These are phyloP conservation scores for Andricus grossulariae DNA, from an alignment of 1,140 invertebrate genomes.

Conservation along the genomic window DNA sequence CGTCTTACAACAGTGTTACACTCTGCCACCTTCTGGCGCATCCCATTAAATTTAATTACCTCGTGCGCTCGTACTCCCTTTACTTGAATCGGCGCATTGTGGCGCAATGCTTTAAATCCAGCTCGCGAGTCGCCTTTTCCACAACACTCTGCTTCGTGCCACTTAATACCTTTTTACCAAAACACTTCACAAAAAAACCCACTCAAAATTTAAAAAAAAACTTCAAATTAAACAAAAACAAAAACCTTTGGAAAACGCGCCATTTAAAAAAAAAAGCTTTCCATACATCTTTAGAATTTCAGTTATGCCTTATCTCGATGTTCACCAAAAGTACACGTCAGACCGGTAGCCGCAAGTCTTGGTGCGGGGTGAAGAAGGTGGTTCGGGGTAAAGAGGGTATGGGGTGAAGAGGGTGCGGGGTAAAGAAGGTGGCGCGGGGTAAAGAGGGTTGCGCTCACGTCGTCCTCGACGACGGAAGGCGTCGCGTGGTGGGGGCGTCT, in stretches of 20 bases:
- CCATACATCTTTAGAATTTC: too few species aligned
- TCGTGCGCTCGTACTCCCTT: not conserved
- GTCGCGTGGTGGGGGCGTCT: slow-evolving; percentile 73
- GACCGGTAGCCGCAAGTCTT: slow-evolving; percentile 22
- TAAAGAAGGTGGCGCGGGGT: slow-evolving; percentile 34
- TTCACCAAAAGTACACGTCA: slow-evolving; percentile 41
- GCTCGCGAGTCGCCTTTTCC: not conserved
- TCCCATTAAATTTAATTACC: slow-evolving; percentile 28
- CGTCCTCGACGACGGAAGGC: slow-evolving; percentile 59
- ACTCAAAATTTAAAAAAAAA: too few species aligned
- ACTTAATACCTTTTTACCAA: not conserved
- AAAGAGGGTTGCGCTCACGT: slow-evolving; percentile 61
- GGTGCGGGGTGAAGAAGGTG: not conserved
- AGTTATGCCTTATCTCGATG: not conserved
- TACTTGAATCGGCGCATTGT: not conserved
- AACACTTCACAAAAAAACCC: not conserved
- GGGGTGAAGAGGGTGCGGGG: not conserved
- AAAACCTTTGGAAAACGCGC: not conserved
- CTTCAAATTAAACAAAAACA: not conserved
- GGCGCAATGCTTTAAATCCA: slow-evolving; percentile 24
- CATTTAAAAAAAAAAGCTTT: not conserved
- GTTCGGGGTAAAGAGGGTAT: slow-evolving; percentile 39
- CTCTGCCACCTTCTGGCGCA: not conserved
- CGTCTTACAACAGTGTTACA: not conserved
- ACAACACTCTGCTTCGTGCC: not conserved